Evolutionary conservation across 2,888 invertebrate genomes (phyloP), one percentile per base, ranked within the genome.

Genomic region (Eristalis arbustorum): DNA sequence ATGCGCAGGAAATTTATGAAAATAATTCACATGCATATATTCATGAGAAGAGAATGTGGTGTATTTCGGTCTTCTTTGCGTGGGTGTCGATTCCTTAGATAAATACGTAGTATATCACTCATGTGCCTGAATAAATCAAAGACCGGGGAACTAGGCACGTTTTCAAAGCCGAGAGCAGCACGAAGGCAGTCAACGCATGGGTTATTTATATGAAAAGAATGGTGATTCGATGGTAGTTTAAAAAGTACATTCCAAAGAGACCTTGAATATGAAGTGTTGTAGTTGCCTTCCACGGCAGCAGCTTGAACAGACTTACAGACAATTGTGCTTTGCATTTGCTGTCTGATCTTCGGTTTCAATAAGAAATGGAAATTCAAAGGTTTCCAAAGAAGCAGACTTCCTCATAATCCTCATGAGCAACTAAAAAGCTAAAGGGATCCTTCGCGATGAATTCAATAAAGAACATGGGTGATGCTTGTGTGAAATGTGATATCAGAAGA

Each of bases 61-160:
- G 31, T 64, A 31, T 37, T 37, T 37, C 13, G 37, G 37, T 3
- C 37, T 37, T 3, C 10, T 56, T 10, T 59, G 66, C 66, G 66
- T 68, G 61, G 75, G 75, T 23, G 75, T n/a, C 13, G 40, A 25
- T 61, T 57, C n/a, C 28, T 18, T 59, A 25, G 67, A 37, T 42
- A 59, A 75, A 61, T 42, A 31, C 57, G 14, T 76, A 13, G 14
- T 76, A 13, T 13, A 13, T 13, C 18, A 59, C 18, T 42, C 18
- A 31, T 13, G 42, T 18, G 31, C 22, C 14, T 62, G 76, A 25
- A 77, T 67, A 68, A 61, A 31, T 67, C 31, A 31, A 40, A 61
- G 40, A 31, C 56, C 37, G 61, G n/a, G n/a, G 49, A 68, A 69
- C 42, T 62, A 62, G 61, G 37, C 76, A 69, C 75, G 75, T 31